These are phyloP conservation scores for Fragum sueziense DNA, from an alignment of 2,888 invertebrate genomes.

Conservation along the genomic window DNA sequence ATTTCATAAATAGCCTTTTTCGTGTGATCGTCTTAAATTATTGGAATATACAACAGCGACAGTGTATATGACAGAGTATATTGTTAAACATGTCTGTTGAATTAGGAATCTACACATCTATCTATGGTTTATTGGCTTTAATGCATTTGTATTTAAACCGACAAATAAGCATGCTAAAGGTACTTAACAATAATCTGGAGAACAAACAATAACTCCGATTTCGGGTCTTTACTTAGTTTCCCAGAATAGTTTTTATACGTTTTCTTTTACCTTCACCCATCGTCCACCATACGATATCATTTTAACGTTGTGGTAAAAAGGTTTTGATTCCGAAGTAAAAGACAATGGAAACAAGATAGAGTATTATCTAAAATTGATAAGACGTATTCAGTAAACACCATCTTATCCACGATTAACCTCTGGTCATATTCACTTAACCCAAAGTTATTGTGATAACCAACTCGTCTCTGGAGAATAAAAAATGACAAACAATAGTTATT, in stretches of 20 bases:
- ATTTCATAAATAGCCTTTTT: background rate
- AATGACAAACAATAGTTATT: background rate
- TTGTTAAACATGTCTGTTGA: background rate
- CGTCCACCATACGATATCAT: no score
- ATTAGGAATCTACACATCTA: background rate
- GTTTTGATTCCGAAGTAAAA: no score
- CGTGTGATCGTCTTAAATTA: background rate
- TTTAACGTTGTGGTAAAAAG: no score
- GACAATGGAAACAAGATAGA: no score
- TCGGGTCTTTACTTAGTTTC: no score
- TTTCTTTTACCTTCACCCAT: no score
- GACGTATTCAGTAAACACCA: background rate
- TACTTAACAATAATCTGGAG: no score
- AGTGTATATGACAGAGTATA: background rate
- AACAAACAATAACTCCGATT: no score
- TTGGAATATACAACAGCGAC: background rate
- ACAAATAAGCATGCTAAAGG: no score
- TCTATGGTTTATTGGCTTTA: no score
- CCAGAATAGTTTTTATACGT: no score
- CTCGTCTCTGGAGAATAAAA: background rate
- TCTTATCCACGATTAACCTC: background rate
- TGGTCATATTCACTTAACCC: background rate
- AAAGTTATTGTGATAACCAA: background rate
- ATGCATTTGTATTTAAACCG: no score
- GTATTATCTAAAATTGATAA: background rate